Conservation (phyloP, 2,888 invertebrate species). For the Rhogogaster chlorosoma region DNA sequence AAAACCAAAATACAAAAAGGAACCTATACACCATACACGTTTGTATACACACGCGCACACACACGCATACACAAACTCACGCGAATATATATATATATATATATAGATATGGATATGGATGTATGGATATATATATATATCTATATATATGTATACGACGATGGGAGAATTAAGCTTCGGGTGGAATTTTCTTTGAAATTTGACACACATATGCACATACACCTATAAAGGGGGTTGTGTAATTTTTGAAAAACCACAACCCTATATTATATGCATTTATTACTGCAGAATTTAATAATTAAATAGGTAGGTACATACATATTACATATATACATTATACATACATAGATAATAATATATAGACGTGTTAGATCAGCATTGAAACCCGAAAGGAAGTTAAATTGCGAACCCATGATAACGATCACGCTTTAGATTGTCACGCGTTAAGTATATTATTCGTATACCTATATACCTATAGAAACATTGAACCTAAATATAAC, state of each 20-base stretch:
- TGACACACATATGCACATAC: background rate
- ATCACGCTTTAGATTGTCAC: slow-evolving; percentile 1
- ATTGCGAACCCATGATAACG: background rate
- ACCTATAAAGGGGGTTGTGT: background rate
- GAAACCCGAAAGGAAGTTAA: background rate
- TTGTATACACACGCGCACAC: background rate
- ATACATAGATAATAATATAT: background rate
- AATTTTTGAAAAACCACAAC: slow-evolving; percentile 3
- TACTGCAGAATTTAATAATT: background rate
- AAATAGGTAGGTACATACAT: slow-evolving; percentile 50
- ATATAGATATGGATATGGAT: too few relatives aligned
- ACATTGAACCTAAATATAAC: background rate
- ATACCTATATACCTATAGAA: background rate
- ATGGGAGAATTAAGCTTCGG: background rate
- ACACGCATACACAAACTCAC: background rate
- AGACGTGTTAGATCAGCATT: background rate
- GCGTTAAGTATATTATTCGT: background rate
- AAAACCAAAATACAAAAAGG: background rate
- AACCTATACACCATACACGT: background rate
- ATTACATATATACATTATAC: too few relatives aligned
- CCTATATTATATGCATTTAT: background rate
- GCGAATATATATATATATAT: background rate
- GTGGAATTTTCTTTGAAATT: background rate
- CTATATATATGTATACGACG: background rate
- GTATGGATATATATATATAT: too few relatives aligned